These are phyloP conservation scores for Chirona hameri DNA, from an alignment of 2,888 invertebrate species.

Conservation along the genomic window DNA sequence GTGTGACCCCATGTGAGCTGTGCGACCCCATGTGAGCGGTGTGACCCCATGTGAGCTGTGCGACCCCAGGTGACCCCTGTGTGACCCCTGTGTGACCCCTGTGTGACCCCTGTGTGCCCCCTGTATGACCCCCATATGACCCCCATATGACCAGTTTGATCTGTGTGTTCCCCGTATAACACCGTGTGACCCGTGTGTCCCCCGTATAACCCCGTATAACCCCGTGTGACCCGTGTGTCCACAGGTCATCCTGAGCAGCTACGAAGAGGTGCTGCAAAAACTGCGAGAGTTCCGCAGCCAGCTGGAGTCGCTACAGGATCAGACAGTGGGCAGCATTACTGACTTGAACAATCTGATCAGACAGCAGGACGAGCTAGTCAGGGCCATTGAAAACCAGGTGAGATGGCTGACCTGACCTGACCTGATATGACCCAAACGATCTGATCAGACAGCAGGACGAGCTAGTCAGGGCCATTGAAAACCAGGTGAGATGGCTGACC, in stretches of 20 bases:
- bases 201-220: too few relatives aligned
- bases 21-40: too few relatives aligned
- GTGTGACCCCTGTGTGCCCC: too few relatives aligned
- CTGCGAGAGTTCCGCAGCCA: slow-evolving; percentile 62
- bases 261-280: slow-evolving; percentile 45
- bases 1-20: too few relatives aligned
- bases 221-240: slow-evolving; percentile 47
- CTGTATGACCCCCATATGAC: too few relatives aligned
- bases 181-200: too few relatives aligned
- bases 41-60: too few relatives aligned
- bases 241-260: slow-evolving; percentile 42
- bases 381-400: slow-evolving; percentile 66
- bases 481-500: slow-evolving; percentile 46
- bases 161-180: too few relatives aligned
- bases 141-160: too few relatives aligned
- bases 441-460: slow-evolving; percentile 69
- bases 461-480: slow-evolving; percentile 76
- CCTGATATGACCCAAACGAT: slow-evolving; percentile 55
- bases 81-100: too few relatives aligned
- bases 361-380: slow-evolving; percentile 81
- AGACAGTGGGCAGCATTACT: slow-evolving; percentile 59
- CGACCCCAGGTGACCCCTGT: too few relatives aligned
- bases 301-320: slow-evolving; percentile 35
- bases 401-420: neutral
- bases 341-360: slow-evolving; percentile 73